These are phyloP conservation scores for Hippocampus zosterae DNA, from an alignment of 2,113 vertebrate species.

Conservation along the genomic window DNA sequence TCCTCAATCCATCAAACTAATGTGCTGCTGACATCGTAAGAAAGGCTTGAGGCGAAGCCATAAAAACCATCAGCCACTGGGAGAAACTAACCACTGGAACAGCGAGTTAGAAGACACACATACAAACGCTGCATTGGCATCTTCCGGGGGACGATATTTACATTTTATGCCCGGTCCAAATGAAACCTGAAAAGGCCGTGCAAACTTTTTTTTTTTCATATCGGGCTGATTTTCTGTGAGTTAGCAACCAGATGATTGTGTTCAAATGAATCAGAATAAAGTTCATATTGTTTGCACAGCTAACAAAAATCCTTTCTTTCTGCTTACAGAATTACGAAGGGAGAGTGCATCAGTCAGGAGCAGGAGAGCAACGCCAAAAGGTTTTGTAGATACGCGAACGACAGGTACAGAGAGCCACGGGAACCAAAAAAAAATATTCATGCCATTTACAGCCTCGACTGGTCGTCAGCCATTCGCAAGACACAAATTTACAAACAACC, in stretches of 20 bases:
- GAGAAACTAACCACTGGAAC: constrained; percentile 21
- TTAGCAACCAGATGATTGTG: not conserved
- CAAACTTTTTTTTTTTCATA: not conserved
- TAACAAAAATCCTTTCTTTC: constrained; percentile 3
- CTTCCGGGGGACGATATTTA: constrained; percentile 22
- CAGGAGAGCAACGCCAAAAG: constrained; percentile 57
- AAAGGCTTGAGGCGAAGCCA: constrained; percentile 42
- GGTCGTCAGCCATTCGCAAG: no score
- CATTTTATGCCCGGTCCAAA: constrained; percentile 14
- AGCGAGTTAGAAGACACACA: not conserved
- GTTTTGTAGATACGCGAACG: constrained; percentile 53
- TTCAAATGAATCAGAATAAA: not conserved
- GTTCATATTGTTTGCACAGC: not conserved
- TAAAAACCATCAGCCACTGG: constrained; percentile 43
- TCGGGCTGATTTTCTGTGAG: not conserved
- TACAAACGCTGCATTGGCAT: constrained; percentile 1
- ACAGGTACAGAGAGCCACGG: constrained; percentile 44
- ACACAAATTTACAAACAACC: no score
- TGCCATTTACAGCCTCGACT: no score
- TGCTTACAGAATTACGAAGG: constrained; percentile 54
- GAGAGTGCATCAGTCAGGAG: constrained; percentile 48
- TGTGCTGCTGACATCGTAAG: constrained; percentile 45
- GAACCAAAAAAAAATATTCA: not conserved
- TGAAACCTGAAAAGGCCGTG: constrained; percentile 27
- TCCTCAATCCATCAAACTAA: constrained; percentile 48